Percentiles rank a stretch among this genome's conserved stretches.
These are phyloP conservation scores for Sebastes melanostomus DNA, from an alignment of 2,797 vertebrate genomes.

Conservation along the genomic window DNA sequence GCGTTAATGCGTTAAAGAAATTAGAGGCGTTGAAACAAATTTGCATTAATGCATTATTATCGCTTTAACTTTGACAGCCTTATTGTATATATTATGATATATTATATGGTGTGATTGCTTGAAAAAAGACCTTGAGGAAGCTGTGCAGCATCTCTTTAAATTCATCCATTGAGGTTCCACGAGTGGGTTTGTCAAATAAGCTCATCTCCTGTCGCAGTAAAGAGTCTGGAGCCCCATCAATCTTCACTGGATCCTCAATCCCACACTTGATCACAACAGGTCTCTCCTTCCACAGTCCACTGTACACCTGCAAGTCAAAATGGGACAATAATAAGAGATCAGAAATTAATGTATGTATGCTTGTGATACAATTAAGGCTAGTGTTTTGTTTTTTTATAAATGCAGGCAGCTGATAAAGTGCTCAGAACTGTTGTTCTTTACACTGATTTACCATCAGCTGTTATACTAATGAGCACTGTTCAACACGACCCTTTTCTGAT, in stretches of 20 bases:
- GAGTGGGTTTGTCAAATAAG: slow-evolving; percentile 92
- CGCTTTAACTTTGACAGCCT: too few species aligned
- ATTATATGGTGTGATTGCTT: background rate
- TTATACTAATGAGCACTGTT: background rate
- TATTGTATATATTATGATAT: background rate
- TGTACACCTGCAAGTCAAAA: slow-evolving; percentile 87
- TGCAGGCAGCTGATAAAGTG: background rate
- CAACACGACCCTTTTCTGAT: background rate
- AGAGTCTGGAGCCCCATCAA: slow-evolving; percentile 73
- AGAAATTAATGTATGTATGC: background rate
- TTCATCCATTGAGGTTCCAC: slow-evolving; percentile 96
- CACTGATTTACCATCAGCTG: background rate
- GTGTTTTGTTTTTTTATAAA: background rate
- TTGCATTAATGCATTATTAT: too few species aligned
- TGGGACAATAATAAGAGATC: too few species aligned
- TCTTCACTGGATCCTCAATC: slow-evolving; percentile 81
- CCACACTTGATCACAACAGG: slow-evolving; percentile 95
- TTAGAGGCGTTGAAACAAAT: too few species aligned
- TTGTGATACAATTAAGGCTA: background rate
- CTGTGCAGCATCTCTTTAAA: slow-evolving; percentile 95
- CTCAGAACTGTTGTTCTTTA: too few species aligned
- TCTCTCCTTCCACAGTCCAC: slow-evolving; percentile 90
- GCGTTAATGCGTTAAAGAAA: too few species aligned
- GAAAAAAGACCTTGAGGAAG: slow-evolving; percentile 89
- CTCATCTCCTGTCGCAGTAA: slow-evolving; percentile 82